Evolutionary conservation across 2,888 invertebrate species (phyloP).

Genomic region (Zygaena filipendulae): DNA sequence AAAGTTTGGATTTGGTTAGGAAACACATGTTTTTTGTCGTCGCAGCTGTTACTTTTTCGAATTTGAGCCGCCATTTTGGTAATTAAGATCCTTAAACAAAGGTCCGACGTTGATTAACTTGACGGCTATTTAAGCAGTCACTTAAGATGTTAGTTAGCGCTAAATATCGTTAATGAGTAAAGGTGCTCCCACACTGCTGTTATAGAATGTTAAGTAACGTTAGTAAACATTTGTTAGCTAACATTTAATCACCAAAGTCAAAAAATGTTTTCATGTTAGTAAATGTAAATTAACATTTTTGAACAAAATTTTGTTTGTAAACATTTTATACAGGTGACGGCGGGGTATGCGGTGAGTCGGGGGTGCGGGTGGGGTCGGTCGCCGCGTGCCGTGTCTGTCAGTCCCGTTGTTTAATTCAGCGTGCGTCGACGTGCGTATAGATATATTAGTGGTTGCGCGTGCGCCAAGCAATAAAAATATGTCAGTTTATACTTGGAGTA

Average conservation of each 20-base stretch:
- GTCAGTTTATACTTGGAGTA: slow-evolving; percentile 15
- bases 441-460: slow-evolving; percentile 18
- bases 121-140: no score
- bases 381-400: slow-evolving; percentile 18
- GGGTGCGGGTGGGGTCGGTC: slow-evolving; percentile 12
- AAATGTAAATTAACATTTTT: slow-evolving; percentile 2
- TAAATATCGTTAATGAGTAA: no score
- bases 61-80: no score
- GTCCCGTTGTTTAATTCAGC: slow-evolving; percentile 19
- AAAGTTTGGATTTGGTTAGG: no score
- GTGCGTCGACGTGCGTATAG: slow-evolving; percentile 19
- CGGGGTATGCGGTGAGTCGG: slow-evolving; percentile 3
- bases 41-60: no score
- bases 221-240: slow-evolving; percentile 1
- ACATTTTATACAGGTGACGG: no score
- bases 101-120: no score
- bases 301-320: slow-evolving; percentile 5
- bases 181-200: no score
- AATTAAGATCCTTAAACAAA: no score
- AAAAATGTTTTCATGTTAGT: background rate
- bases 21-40: no score
- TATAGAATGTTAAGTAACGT: no score
- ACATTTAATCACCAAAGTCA: slow-evolving; percentile 1
- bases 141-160: no score
- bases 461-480: slow-evolving; percentile 19